Conservation (phyloP, 2,888 invertebrate species). For the Reticulitermes lucifugus region DNA sequence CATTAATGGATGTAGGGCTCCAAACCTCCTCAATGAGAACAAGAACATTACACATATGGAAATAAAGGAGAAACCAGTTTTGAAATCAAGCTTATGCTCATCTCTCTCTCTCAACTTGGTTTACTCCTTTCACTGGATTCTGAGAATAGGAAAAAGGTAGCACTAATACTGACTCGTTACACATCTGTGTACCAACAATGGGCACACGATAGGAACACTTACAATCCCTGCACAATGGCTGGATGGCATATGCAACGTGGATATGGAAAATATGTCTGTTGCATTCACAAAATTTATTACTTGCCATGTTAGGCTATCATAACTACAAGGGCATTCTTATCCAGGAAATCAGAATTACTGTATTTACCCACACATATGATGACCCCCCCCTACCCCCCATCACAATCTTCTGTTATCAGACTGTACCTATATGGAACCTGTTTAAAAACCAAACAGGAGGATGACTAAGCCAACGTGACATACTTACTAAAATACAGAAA, state of each 20-base stretch:
- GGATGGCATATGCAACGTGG: slow-evolving; percentile 36
- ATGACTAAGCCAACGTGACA: no score
- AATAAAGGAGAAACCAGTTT: not conserved
- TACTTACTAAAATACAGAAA: no score
- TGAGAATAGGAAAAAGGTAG: slow-evolving; percentile 46
- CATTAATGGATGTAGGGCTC: not conserved
- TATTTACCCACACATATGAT: no score
- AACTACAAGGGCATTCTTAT: no score
- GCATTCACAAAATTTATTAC: slow-evolving; percentile 32
- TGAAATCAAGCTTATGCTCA: not conserved
- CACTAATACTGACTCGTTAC: slow-evolving; percentile 50
- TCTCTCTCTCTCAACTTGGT: not conserved
- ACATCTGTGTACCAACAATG: slow-evolving; percentile 22
- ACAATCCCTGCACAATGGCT: slow-evolving; percentile 44
- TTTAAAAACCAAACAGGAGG: no score
- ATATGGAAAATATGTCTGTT: slow-evolving; percentile 21
- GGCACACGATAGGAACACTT: slow-evolving; percentile 45
- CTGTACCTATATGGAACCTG: no score
- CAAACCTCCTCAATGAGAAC: not conserved
- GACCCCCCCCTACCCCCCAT: no score
- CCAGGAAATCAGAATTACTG: no score
- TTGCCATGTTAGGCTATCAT: no score
- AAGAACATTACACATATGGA: not conserved
- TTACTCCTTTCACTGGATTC: not conserved
- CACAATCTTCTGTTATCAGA: no score